Percentiles rank a stretch among this genome's conserved stretches.
These are phyloP conservation scores for Cryptocephalus primarius DNA, from an alignment of 2,888 invertebrate species.

Conservation along the genomic window DNA sequence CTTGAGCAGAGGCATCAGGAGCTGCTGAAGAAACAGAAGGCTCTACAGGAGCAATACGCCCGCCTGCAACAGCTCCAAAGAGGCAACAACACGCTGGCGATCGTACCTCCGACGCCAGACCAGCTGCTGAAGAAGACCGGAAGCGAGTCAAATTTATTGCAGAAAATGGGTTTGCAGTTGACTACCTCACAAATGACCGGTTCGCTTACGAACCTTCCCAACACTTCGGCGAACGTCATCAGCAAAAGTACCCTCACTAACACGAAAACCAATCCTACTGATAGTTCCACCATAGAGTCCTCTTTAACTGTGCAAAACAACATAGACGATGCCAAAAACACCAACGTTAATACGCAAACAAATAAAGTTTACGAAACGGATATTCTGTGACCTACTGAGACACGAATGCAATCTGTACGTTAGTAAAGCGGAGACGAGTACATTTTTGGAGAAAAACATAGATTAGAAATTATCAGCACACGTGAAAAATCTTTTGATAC, in stretches of 20 bases:
- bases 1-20: constrained; percentile 84
- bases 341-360: constrained; percentile 38
- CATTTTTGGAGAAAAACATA: constrained; percentile 3
- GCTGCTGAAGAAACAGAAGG: constrained; percentile 74
- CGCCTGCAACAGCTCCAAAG: constrained; percentile 79
- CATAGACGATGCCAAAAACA: constrained; percentile 12
- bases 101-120: constrained; percentile 51
- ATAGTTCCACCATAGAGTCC: constrained; percentile 1
- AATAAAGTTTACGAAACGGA: constrained; percentile 87
- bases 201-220: constrained; percentile 49
- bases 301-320: constrained; percentile 25
- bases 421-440: constrained; percentile 4
- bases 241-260: constrained; percentile 23
- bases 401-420: constrained; percentile 22
- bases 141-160: constrained; percentile 75
- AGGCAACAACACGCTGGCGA: constrained; percentile 54
- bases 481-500: background rate
- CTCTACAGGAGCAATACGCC: constrained; percentile 84
- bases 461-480: background rate
- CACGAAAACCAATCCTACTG: constrained; percentile 14
- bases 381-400: constrained; percentile 65
- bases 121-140: constrained; percentile 69
- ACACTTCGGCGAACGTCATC: constrained; percentile 19
- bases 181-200: constrained; percentile 46
- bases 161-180: constrained; percentile 68